Evolutionary conservation across 2,888 invertebrate genomes (phyloP), one percentile per base, ranked within the genome.

Genomic region (Coecobrya sp.): DNA sequence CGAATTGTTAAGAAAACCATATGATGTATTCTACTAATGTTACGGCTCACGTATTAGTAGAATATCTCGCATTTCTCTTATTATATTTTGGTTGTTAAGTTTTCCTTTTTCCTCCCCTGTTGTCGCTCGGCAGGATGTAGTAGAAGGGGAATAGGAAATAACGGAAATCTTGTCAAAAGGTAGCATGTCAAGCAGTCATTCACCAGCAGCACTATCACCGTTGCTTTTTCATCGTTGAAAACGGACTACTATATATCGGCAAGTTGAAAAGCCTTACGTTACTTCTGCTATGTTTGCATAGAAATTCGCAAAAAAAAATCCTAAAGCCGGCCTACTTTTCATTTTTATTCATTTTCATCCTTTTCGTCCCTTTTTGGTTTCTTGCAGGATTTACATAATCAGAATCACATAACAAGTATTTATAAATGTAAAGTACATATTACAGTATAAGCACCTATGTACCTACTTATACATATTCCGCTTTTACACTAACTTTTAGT

Each of bases 91-190:
- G 42, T 49, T 68, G 22, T 22, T 55, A 76, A 49, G 19, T 13
- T 68, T 81, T 81, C 55, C 30, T 27, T 81, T 30, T 86, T 36
- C 68, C 30, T 85, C 13, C 36, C 68, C 68, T 49, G 45, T 49
- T 88, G 88, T 65, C 81, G 16, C 42, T 59, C 68, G 73, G 70
- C 59, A 79, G 79, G 81, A 88, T 52, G 81, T 10, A 30, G 30
- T 22, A n/a, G 30, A 88, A 42, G 65, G 85, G 65, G 42, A 86
- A 42, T 13, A 84, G 19, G 82, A 45, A 65, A 68, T 65, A 79
- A 65, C 88, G 79, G 81, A 88, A 88, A 88, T 81, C 81, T 88
- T 88, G 88, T 88, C 88, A 88, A 88, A 88, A 88, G 88, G 81
- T 88, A 88, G 79, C 81, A 88, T 88, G 88, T 81, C 88, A 88